Base-by-base conservation (phyloP, 2,113 vertebrate genomes). In the Vidua macroura region DNA sequence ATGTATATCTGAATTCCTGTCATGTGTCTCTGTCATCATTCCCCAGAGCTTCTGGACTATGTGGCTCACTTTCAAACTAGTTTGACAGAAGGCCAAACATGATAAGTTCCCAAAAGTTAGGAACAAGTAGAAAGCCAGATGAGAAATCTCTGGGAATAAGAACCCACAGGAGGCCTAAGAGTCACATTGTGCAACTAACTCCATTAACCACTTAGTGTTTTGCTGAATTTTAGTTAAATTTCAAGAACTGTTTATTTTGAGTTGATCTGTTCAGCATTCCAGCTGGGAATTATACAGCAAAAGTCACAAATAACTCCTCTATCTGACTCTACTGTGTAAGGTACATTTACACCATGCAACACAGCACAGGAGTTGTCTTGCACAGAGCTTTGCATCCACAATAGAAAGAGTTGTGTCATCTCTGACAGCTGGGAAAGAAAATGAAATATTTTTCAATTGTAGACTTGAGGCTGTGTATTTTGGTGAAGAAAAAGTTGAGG, bases 51-150 rank as follows among this genome's bases (percentile, higher is more conserved):
- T 95, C 77, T 90, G 91, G 80, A 81, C 86, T 91, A 80, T 81
- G 24, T 90, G 86, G 94, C 88, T 94, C 55, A 59, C 24, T 67
- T 74, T 93, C 88, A 93, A 93, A 67, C 30, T 48, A 31, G 23
- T 51, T 95, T 96, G 94, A 90, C 68, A 72, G 52, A 86, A 88
- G 52, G 88, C 88, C 95, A 96, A 92, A 86, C n/a, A 53, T 59
- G 39, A 24, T 70, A 92, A 90, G 31, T 96, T 96, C 95, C 80
- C 91, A 93, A 96, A 94, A 93, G 41, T 39, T 68, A 86, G 60
- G 52, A 48, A 52, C 73, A 93, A 95, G 69, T 88, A 83, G 86
- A 93, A 93, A 90, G 68, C 59, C 92, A 95, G 86, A 96, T 94
- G 83, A 94, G 80, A 86, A 70, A 60, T 72, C 75, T 88, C 83